Base-by-base conservation (phyloP, 1,140 invertebrate genomes). In the Melipona quadrifasciata region DNA sequence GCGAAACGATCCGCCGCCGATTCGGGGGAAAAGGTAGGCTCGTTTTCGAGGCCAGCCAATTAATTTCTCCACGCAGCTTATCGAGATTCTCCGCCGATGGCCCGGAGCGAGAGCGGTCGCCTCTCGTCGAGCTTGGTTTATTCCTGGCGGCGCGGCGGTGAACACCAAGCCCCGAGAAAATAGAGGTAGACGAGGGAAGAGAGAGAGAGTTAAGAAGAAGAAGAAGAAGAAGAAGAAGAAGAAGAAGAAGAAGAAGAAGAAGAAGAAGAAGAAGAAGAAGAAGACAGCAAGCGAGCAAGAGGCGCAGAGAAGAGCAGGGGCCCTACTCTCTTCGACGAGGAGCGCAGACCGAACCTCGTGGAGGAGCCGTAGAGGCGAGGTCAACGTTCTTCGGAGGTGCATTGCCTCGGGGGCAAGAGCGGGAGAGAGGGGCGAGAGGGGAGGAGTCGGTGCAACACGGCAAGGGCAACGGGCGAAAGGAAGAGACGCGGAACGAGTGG, bases 321-420 rank as follows among this genome's bases (percentile, higher is more conserved):
- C 82, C 82, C 67, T 67, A 81, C 89, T 88, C 86, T 80, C 80
- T 86, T 80, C 80, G 85, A n/a, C 72, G 64, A 61, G 82, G 81
- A 86, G 82, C 34, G 80, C 80, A 72, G 78, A 79, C 51, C 85
- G 78, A 77, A 70, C 73, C 58, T 24, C 24, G 53, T 55, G 53
- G 53, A 55, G 53, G 24, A 75, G 84, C 70, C 67, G 80, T 78
- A 83, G 83, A 90, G 86, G 64, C 27, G 92, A 83, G 93, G 93
- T 94, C 93, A 93, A 94, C 84, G 93, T 87, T 91, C 92, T 87
- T 84, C 78, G 57, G 91, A 90, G 89, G 93, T 93, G 91, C 93
- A 93, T 93, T 93, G 93, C 92, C 93, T 91, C 86, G 85, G 87
- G 90, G 90, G 87, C 67, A 82, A 87, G 89, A n/a, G n/a, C 1